Base-by-base conservation (phyloP, 2,888 invertebrate species). In the Folsomia manolachei region DNA sequence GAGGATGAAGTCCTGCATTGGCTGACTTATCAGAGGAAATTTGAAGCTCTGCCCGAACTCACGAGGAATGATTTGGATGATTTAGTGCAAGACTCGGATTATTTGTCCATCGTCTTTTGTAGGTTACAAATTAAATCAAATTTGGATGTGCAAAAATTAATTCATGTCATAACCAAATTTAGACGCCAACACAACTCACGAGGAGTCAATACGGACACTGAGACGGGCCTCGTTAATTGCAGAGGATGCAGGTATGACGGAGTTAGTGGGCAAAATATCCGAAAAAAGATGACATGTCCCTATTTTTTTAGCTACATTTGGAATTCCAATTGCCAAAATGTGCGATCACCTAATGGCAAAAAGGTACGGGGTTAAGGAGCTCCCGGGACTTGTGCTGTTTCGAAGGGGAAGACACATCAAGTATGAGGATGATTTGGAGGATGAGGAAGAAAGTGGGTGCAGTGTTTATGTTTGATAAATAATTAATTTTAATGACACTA, bases 61-160 rank as follows among this genome's bases (percentile, higher is more conserved):
- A 90, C 77, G 81, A 88, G 95, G 81, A 92, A 93, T 66, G 88
- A 89, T 81, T 86, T 95, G 60, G 89, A 89, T 83, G 91, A 92
- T 82, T 92, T 93, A 84, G 94, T 95, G 81, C 92, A 91, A 82
- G 91, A 90, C 39, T 93, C 93, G 84, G 95, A 95, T 84, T 95
- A 95, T 86, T 86, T 95, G 82, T 95, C 94, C 63, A 94, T 95
- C 70, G 87, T 94, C 75, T 95, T 95, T 84, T 95, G 95, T 95
- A 88, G 93, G 93, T 18, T 11, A 11, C 51, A 9, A 51, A 4
- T 27, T 7, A 2, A 51, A 26, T 9, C 68, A n/a, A 62, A 71
- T 63, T 26, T 56, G 39, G 14, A 67, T 27, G 19, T 60, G 7
- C 19, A 11, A 7, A 7, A 7, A n/a, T 60, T 62, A 19, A 62